Evolutionary conservation across 2,113 vertebrate species (phyloP).

Genomic region (Xiphorhynchus elegans): DNA sequence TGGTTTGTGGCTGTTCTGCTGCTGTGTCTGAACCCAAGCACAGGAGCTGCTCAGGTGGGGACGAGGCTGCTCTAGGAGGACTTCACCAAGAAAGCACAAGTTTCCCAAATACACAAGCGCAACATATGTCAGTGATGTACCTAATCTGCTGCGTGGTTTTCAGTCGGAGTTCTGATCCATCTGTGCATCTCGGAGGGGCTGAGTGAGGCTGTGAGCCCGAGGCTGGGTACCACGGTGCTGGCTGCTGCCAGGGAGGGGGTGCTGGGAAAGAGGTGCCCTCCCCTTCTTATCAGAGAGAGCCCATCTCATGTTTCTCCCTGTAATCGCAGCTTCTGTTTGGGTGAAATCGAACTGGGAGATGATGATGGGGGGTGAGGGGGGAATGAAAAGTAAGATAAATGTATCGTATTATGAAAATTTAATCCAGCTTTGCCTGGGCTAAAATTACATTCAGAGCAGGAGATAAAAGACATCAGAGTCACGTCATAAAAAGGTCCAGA

Average conservation of each 20-base stretch:
- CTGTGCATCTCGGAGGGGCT: background rate
- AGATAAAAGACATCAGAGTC: slow-evolving; percentile 65
- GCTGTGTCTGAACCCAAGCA: rapidly evolving
- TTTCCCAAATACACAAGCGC: background rate
- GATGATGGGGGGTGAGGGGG: background rate
- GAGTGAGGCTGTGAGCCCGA: background rate
- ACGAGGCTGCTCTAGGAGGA: background rate
- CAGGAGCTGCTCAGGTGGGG: background rate
- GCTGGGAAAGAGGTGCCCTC: slow-evolving; percentile 1
- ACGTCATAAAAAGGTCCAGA: slow-evolving; percentile 5
- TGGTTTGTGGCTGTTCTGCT: background rate
- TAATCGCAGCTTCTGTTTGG: slow-evolving; percentile 42
- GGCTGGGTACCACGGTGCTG: background rate
- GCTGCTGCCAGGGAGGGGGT: background rate
- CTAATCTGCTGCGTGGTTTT: background rate
- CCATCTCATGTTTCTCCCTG: background rate
- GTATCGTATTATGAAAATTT: slow-evolving; percentile 67
- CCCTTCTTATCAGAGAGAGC: background rate
- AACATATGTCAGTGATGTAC: background rate
- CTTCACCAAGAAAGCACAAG: background rate
- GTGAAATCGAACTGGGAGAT: slow-evolving; percentile 15
- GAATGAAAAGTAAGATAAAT: slow-evolving; percentile 66
- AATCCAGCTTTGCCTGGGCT: slow-evolving; percentile 74
- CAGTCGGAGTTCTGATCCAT: background rate
- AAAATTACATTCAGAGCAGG: slow-evolving; percentile 60